Base-by-base conservation (phyloP, 2,113 vertebrate genomes). In the Mixornis gularis region DNA sequence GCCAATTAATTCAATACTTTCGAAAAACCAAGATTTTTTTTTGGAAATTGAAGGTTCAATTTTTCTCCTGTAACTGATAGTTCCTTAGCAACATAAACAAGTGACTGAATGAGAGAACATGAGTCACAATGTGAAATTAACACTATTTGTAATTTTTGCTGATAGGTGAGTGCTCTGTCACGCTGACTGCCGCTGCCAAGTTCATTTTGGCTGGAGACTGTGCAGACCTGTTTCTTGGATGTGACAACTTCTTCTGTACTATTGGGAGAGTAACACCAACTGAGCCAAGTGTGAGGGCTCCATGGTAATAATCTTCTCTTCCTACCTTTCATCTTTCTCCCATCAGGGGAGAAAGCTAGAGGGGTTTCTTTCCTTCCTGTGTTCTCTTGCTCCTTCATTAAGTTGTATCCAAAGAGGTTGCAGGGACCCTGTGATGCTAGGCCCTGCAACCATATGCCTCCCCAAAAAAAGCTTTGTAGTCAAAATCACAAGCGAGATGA, bases 131-230 rank as follows among this genome's bases (percentile, higher is more conserved):
- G 51, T 55, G 90, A 66, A 77, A 89, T 79, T 85, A 63, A 91
- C 85, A 79, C 46, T 51, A 40, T 43, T 60, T 68, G 62, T 38
- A 36, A 29, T 40, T 46, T 85, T 69, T 79, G 34, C 46, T 87
- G 64, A 43, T 36, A 73, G 44, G 43, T 0, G 1, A 86, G n/a
- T 0, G 0, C 60, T 87, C 56, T 71, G 77, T 48, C 77, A 84
- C 0, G 0, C 52, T 77, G 82, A 25, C 52, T 56, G 17, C 56
- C 2, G 3, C 40, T 0, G 5, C 5, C 1, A 3, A 65, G 55
- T 36, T 80, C 10, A 18, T 64, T 64, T 81, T 87, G 70, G 62
- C 58, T 14, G 46, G 27, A 71, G 52, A 44, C 9, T 8, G 4
- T 27, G 36, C 53, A 63, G 13, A 32, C 5, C 11, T 3, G 0